phyloP scores from a whole-genome alignment of 2,113 vertebrate genomes.

The Sceloporus tristichus region DNA sequence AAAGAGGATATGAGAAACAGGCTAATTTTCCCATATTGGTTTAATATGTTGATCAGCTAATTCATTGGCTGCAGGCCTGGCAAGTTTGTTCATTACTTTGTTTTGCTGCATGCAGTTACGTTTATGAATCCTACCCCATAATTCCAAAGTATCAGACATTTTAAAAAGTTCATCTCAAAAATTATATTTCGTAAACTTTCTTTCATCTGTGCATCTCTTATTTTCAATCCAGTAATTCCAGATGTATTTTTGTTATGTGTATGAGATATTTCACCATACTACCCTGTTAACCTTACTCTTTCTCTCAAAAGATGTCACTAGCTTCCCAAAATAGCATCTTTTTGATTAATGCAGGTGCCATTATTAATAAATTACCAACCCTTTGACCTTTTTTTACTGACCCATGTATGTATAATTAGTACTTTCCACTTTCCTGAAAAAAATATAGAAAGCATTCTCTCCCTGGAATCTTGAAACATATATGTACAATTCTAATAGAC shows the following conservation, averaged over 20 bases:
- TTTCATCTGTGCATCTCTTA: constrained; percentile 13
- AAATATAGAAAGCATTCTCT: constrained; percentile 3
- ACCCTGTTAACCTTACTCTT: constrained; percentile 33
- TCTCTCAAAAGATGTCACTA: constrained; percentile 19
- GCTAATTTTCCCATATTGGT: background rate
- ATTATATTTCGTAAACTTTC: background rate
- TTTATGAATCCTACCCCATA: background rate
- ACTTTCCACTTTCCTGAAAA: constrained; percentile 16
- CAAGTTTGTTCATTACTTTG: background rate
- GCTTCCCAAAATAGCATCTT: constrained; percentile 43
- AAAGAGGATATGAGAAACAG: background rate
- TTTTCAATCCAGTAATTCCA: constrained; percentile 30
- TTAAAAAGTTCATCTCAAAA: background rate
- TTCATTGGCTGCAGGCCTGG: background rate
- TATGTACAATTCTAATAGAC: background rate
- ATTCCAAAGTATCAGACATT: background rate
- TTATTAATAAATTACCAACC: constrained; percentile 54
- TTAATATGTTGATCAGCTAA: background rate
- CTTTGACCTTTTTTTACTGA: constrained; percentile 36
- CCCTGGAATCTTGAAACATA: background rate
- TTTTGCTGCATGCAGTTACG: background rate
- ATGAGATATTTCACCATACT: constrained; percentile 19
- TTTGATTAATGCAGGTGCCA: constrained; percentile 45
- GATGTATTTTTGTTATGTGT: constrained; percentile 32
- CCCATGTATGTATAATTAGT: constrained; percentile 43